Base-by-base conservation (phyloP, 2,888 invertebrate genomes). In the Tanypteryx hageni region DNA sequence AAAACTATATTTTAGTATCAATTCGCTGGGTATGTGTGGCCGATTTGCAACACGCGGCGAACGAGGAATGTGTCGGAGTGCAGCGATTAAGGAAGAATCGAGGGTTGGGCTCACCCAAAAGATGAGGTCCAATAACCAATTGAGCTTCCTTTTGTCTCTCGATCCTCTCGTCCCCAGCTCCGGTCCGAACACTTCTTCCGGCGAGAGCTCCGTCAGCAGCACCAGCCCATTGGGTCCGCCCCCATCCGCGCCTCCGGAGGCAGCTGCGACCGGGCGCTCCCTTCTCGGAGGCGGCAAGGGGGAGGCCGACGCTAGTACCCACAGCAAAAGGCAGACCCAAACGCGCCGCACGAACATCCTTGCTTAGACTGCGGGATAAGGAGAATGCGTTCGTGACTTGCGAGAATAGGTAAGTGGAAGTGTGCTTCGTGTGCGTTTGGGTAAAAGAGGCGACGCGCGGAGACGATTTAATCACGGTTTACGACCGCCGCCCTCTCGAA, bases 91-190 rank as follows among this genome's bases (percentile, higher is more conserved):
- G 3, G 44, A 44, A 22, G 0, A 16, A n/a, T n/a, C 9, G 18
- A 0, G 0, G 9, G 0, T 22, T 76, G 76, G 1, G 11, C 22
- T 64, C 11, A 89, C 89, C 89, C 89, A 89, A 18, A 89, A 89
- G 8, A 89, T 64, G n/a, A 89, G 56, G 9, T 89, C 89, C 16
- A 89, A 44, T 10, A 89, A 4, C 89, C 89, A 89, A 5, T 64
- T 64, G n/a, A 89, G 89, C 56, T 89, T 89, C 89, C 89, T 64
- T 44, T 89, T 89, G n/a, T 89, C 89, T n/a, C 89, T 31, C 3
- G 44, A 64, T 7, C 64, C 13, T 44, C 89, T 61, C 10, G 89
- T 56, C n/a, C 31, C n/a, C 89, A 89, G 44, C 61, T 89, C 56
- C 11, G 89, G 89, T 8, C 89, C 89, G 44, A 89, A 89, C 10